Evolutionary conservation across 2,797 vertebrate genomes (phyloP), one percentile per base, ranked within the genome.

Genomic region (Trichosurus vulpecula): DNA sequence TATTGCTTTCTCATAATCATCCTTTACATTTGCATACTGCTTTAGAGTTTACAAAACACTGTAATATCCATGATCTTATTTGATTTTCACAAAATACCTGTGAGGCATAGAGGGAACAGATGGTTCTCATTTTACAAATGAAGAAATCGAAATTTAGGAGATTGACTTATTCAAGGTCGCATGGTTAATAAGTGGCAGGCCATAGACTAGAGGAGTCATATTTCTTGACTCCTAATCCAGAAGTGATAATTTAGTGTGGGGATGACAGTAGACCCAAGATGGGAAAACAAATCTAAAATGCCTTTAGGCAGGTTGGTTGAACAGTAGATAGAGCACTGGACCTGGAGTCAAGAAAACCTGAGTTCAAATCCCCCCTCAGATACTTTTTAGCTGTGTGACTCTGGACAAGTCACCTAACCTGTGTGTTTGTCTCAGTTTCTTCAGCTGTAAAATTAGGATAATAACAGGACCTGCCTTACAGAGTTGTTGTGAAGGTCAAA

Each of bases 161-260:
- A 16, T 2, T 74, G 61, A 74, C 14, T 66, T n/a, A n/a, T 16
- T 35, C 16, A 74, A 41, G 61, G 35, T 74, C 35, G 41, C 35
- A 8, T 41, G 61, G 16, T 74, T 74, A 74, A 74, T 74, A 74
- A 74, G 14, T 19, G 35, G 6, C 5, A 74, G 1, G 35, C 14
- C 35, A 61, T 35, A 61, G 31, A 61, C 31, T 61, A 57, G 27
- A 57, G n/a, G n/a, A 57, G 57, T 27, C 27, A 35, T 74, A 27
- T n/a, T 35, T 41, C n/a, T n/a, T 66, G 61, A 74, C 16, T 97
- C 96, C 96, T 96, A 54, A 97, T 74, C 35, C 95, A 97, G 97
- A 97, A 92, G 94, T 95, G 97, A 94, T 92, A 57, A 35, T 57
- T 93, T 94, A 57, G 91, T 81, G 92, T 56, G 94, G 87, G 90